A percentile compares a stretch with the other conserved stretches of the same genome.
Evolutionary conservation across 2,113 vertebrate genomes (phyloP).

Genomic region (Capreolus pygargus): DNA sequence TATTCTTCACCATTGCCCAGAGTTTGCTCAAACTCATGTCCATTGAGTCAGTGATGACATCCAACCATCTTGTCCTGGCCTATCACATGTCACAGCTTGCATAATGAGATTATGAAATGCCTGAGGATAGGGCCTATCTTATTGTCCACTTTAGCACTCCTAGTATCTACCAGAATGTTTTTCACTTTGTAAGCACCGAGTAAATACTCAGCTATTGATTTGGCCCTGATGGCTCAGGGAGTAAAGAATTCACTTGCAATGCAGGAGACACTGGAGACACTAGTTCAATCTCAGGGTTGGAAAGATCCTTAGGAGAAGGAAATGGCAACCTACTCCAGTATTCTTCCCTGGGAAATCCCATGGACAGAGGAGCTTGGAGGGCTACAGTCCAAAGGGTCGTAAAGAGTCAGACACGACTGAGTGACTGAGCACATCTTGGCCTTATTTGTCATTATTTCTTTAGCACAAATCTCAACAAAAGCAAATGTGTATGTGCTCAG

Average conservation of each 20-base stretch:
- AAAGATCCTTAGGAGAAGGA: background rate
- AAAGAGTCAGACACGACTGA: background rate
- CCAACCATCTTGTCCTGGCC: background rate
- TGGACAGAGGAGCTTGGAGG: background rate
- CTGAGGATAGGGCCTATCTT: background rate
- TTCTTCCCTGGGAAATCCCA: background rate
- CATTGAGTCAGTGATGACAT: background rate
- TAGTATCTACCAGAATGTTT: background rate
- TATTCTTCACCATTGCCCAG: background rate
- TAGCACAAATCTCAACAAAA: background rate
- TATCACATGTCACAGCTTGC: background rate
- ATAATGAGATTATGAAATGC: background rate
- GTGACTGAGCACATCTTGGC: background rate
- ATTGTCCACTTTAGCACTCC: background rate
- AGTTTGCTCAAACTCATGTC: background rate
- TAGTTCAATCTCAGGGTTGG: background rate
- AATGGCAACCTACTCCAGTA: background rate
- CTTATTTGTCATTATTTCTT: background rate
- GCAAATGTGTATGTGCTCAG: background rate
- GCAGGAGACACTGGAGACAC: background rate
- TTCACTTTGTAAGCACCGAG: background rate
- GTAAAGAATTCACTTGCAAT: background rate
- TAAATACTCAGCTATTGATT: background rate
- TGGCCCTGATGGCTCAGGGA: background rate
- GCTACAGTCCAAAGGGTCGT: background rate